Evolutionary conservation across 2,888 invertebrate genomes (phyloP).

Genomic region (Mesoligia furuncula): DNA sequence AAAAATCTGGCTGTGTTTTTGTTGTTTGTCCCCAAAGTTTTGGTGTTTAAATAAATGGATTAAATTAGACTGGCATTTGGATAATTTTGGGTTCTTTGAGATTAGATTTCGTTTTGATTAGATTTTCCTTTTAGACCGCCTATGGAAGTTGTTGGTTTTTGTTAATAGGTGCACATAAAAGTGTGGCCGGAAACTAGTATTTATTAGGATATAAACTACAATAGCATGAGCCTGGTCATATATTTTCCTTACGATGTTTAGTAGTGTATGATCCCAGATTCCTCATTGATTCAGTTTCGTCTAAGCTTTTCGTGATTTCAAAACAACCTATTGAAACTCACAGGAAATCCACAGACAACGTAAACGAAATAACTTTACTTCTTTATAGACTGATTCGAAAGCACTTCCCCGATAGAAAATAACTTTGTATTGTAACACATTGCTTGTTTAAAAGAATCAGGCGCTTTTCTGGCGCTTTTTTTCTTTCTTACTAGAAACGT

Average conservation of each 20-base stretch:
- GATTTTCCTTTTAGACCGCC: neutral
- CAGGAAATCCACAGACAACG: neutral
- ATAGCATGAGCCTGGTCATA: neutral
- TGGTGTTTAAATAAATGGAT: slow-evolving; percentile 11
- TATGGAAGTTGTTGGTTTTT: neutral
- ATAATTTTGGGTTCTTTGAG: slow-evolving; percentile 29
- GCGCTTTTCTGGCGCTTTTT: no score
- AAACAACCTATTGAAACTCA: neutral
- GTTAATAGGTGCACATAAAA: neutral
- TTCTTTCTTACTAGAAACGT: slow-evolving; percentile 56
- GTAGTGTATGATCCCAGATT: neutral
- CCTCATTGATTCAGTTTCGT: neutral
- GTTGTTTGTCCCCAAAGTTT: slow-evolving; percentile 30
- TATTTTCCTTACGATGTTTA: neutral
- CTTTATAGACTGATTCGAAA: slow-evolving; percentile 36
- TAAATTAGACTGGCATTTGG: slow-evolving; percentile 21
- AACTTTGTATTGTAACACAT: slow-evolving; percentile 40
- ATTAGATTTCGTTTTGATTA: neutral
- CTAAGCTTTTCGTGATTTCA: neutral
- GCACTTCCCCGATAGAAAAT: slow-evolving; percentile 32
- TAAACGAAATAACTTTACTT: neutral
- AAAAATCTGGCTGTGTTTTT: slow-evolving; percentile 50
- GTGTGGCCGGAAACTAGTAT: neutral
- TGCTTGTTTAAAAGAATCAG: slow-evolving; percentile 65
- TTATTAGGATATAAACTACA: neutral